A percentile compares a stretch with the other conserved stretches of the same genome.
phyloP scores from a whole-genome alignment of 2,113 vertebrate species.

The Mormyrus iriodes region DNA sequence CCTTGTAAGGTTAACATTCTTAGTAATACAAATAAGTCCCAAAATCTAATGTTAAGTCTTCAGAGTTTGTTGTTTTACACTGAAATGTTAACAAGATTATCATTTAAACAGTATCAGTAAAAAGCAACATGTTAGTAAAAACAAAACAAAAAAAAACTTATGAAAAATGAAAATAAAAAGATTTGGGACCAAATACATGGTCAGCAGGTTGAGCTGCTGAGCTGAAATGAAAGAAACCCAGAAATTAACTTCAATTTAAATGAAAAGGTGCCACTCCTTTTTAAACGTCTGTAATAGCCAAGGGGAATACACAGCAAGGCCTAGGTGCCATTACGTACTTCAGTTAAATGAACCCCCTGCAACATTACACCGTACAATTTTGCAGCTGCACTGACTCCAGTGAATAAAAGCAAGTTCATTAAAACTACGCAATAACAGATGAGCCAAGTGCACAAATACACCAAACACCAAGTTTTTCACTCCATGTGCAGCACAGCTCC shows the following conservation, averaged over 20 bases:
- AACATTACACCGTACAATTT: neutral
- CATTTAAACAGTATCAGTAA: neutral
- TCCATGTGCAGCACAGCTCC: neutral
- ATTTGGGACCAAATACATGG: neutral
- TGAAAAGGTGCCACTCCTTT: neutral
- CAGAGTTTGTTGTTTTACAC: neutral
- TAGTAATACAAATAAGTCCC: neutral
- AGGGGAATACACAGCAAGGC: neutral
- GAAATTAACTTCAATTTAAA: neutral
- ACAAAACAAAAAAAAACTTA: neutral
- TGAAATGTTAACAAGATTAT: neutral
- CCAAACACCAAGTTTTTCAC: neutral
- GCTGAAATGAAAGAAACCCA: neutral
- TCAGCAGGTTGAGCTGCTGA: neutral
- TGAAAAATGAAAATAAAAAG: neutral
- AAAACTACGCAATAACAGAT: neutral
- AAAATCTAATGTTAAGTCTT: neutral
- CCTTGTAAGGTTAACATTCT: neutral
- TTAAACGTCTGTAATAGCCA: neutral
- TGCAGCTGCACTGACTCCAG: neutral
- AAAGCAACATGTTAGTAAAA: neutral
- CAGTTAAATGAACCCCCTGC: neutral
- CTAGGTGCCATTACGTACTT: neutral
- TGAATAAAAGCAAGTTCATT: neutral
- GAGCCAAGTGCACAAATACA: neutral